Conservation (phyloP, 1,140 invertebrate genomes). For the Danaus plexippus region DNA sequence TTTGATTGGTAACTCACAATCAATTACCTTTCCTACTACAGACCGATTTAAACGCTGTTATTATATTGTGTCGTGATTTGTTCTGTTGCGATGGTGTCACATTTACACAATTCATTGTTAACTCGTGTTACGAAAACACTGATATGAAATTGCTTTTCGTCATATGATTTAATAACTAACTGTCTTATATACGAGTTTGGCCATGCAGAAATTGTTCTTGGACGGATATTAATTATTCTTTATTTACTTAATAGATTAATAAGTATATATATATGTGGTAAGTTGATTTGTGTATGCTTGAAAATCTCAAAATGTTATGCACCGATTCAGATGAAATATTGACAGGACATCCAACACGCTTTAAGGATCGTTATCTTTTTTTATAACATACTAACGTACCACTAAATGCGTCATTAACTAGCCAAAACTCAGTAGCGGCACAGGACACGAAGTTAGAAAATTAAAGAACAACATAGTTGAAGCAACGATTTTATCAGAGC, state of each 20-base stretch:
- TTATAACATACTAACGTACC: no score
- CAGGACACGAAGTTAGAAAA: no score
- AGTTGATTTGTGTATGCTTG: no score
- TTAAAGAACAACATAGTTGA: no score
- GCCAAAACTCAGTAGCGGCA: no score
- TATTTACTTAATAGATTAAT: background rate
- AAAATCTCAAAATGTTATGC: no score
- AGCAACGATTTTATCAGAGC: no score
- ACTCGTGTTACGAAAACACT: constrained; percentile 48
- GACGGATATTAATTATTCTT: background rate
- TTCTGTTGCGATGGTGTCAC: constrained; percentile 30
- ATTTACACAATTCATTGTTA: constrained; percentile 58
- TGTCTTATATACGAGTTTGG: constrained; percentile 6
- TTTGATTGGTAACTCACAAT: constrained; percentile 5
- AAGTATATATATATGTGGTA: constrained; percentile 2
- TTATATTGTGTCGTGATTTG: constrained; percentile 28
- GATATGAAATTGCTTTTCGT: constrained; percentile 53
- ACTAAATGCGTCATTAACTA: no score
- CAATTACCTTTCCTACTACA: constrained; percentile 13
- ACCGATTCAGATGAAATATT: no score
- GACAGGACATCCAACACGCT: no score
- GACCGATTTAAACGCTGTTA: constrained; percentile 11
- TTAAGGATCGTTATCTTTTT: no score
- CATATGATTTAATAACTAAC: constrained; percentile 35
- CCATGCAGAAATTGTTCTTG: constrained; percentile 1